Base-by-base conservation (phyloP, 2,888 invertebrate genomes). In the Pasiphila rectangulata region DNA sequence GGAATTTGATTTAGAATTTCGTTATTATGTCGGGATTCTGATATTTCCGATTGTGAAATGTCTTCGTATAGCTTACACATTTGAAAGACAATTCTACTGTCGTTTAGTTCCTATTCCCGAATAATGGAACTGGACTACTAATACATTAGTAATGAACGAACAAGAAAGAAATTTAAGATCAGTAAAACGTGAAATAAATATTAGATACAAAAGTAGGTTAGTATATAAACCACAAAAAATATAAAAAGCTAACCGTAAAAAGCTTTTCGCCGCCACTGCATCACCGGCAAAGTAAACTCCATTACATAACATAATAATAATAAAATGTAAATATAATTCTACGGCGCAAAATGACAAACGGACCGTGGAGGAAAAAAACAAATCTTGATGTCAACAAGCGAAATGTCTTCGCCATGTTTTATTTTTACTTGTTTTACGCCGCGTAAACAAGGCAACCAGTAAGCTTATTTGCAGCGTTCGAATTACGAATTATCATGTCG, bases 371-470 rank as follows among this genome's bases (percentile, higher is more conserved):
- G 60, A 63, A 63, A 58, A 63, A 75, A 83, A 79, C 76, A 77
- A 80, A 83, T 79, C 77, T 71, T 64, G 68, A 67, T 75, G 80
- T 74, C 79, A 71, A 75, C 74, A 70, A 68, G 69, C 69, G 64
- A 71, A 78, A 76, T 75, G 71, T 61, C 69, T 65, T 63, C 59
- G 59, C 63, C 64, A 62, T 66, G 61, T 69, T 71, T 69, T 61
- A 57, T 63, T 67, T 30, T 63, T 52, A 50, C 69, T 70, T 73
- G 72, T 71, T 67, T 72, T 58, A 54, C 60, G 58, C 61, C 61
- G 59, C 68, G 72, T 72, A 72, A 75, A 75, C 66, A 68, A 56
- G 57, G 63, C 59, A 54, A 61, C 55, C n/a, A 59, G 55, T 58
- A 71, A 75, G 67, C 74, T 76, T 75, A 75, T 78, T 76, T 76